phyloP scores from a whole-genome alignment of 2,113 vertebrate species.

The Cacatua alba region DNA sequence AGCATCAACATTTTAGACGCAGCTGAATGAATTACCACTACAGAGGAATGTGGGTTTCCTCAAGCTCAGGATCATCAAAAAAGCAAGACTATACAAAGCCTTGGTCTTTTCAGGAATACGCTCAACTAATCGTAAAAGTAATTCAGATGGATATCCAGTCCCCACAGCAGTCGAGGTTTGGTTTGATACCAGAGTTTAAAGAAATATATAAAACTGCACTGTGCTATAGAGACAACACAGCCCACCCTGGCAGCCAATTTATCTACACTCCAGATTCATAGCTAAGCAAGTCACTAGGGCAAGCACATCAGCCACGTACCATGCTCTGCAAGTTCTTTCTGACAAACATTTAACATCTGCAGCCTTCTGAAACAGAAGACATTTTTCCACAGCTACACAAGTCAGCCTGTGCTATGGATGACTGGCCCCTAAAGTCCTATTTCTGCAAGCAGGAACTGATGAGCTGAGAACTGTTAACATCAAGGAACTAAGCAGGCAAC shows the following conservation, averaged over 20 bases:
- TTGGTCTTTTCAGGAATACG: not conserved
- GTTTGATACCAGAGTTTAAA: conserved; percentile 19
- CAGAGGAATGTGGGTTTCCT: not conserved
- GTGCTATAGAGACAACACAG: not conserved
- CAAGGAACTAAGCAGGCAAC: conserved; percentile 25
- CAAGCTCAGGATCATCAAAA: not conserved
- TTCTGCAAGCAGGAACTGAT: not conserved
- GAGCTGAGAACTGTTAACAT: conserved; percentile 26
- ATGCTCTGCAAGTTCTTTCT: conserved; percentile 13
- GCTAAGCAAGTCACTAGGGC: conserved; percentile 34
- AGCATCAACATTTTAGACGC: not conserved
- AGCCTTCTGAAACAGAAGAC: not conserved
- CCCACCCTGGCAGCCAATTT: conserved; percentile 28
- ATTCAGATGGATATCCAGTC: not conserved
- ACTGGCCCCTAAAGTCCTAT: not conserved
- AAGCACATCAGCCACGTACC: not conserved
- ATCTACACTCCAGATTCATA: conserved; percentile 31
- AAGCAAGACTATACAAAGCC: not conserved
- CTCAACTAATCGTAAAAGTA: not conserved
- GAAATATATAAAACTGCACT: not conserved
- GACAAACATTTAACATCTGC: conserved; percentile 31
- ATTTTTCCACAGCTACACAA: conserved; percentile 1
- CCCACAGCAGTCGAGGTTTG: not conserved
- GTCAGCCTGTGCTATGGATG: not conserved
- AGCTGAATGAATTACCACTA: conserved; percentile 1